A percentile compares a stretch with the other conserved stretches of the same genome.
Evolutionary conservation across 2,113 vertebrate species (phyloP).

Genomic region (Poeciliopsis occidentalis): DNA sequence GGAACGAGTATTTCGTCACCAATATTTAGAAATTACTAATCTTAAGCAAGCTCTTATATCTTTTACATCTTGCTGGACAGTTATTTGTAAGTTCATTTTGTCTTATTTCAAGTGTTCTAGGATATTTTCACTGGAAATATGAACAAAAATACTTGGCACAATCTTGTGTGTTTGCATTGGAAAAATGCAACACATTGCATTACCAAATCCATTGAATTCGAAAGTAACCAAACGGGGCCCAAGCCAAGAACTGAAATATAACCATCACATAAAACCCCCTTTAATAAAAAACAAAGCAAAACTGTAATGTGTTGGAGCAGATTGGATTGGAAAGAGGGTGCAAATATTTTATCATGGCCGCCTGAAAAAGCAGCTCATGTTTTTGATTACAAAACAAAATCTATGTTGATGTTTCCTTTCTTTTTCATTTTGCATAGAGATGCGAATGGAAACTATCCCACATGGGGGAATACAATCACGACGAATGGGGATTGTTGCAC

Average conservation of each 20-base stretch:
- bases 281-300: too few species aligned
- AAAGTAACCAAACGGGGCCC: too few species aligned
- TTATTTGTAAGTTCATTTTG: too few species aligned
- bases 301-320: too few species aligned
- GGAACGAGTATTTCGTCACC: too few species aligned
- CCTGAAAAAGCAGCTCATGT: constrained; percentile 36
- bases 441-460: constrained; percentile 40
- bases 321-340: not conserved
- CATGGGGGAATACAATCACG: constrained; percentile 74
- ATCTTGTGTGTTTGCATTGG: too few species aligned
- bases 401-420: constrained; percentile 44
- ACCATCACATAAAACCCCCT: not conserved
- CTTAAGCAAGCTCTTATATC: too few species aligned
- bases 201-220: not conserved
- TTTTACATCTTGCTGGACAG: too few species aligned
- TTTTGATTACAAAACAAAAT: constrained; percentile 29
- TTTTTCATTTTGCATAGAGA: constrained; percentile 57
- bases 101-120: too few species aligned
- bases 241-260: not conserved
- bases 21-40: too few species aligned
- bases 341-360: not conserved
- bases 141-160: too few species aligned
- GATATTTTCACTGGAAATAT: too few species aligned
- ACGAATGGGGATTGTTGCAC: constrained; percentile 63
- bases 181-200: not conserved